These are phyloP conservation scores for Drosophila sulfurigaster DNA, from an alignment of 1,140 invertebrate species.

Conservation along the genomic window DNA sequence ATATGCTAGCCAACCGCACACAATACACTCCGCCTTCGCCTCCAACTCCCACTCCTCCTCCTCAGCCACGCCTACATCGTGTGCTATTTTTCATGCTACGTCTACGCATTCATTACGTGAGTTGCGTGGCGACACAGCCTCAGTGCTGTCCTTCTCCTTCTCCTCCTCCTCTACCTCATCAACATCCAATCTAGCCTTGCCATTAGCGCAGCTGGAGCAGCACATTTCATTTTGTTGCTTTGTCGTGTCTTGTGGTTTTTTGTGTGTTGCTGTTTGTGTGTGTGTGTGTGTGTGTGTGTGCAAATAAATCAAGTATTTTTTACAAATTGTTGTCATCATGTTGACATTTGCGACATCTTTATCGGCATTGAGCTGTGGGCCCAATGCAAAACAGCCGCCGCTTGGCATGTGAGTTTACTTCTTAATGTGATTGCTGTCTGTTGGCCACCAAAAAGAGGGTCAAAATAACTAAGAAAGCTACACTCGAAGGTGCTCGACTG, in stretches of 20 bases:
- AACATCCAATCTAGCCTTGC: conserved; percentile 17
- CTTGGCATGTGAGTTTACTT: conserved; percentile 4
- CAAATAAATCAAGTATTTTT: conserved; percentile 83
- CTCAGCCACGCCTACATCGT: conserved; percentile 7
- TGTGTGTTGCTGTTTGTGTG: conserved; percentile 1
- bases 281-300: background rate
- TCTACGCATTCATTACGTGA: conserved; percentile 79
- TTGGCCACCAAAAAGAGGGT: background rate
- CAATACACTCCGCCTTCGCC: conserved; percentile 8
- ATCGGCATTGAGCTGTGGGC: conserved; percentile 54
- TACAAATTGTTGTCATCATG: conserved; percentile 84
- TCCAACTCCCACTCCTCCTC: background rate
- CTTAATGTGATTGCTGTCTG: conserved; percentile 44
- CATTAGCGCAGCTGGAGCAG: conserved; percentile 74
- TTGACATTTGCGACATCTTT: conserved; percentile 83
- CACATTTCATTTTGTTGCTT: conserved; percentile 65
- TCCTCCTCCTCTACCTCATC: conserved; percentile 1
- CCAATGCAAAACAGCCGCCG: conserved; percentile 31
- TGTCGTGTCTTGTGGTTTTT: conserved; percentile 28
- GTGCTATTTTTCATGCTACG: conserved; percentile 72
- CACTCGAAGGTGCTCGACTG: too few relatives aligned
- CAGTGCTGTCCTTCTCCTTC: background rate
- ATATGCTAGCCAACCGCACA: conserved; percentile 62
- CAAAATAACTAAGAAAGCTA: too few relatives aligned
- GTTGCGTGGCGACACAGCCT: conserved; percentile 64